phyloP scores from a whole-genome alignment of 2,888 invertebrate species.

The Yponomeuta evonymella region DNA sequence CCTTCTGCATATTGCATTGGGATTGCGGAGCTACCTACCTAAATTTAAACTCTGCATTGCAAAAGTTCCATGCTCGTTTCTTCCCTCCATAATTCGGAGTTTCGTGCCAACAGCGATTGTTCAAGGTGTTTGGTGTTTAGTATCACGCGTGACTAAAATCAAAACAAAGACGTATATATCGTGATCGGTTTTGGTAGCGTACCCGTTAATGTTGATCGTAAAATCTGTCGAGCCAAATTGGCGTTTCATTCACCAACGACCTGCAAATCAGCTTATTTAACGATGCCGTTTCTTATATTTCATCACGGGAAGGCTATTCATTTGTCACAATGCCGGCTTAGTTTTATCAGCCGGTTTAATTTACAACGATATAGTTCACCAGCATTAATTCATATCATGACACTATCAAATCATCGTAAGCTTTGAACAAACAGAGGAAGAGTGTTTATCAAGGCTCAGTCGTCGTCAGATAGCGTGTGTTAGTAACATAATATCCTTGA shows the following conservation, averaged over 20 bases:
- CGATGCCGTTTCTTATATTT: neutral
- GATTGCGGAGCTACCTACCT: neutral
- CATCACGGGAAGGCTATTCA: neutral
- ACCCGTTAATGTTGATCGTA: conserved; percentile 44
- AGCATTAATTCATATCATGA: conserved; percentile 26
- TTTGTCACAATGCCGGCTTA: conserved; percentile 19
- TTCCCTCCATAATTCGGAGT: neutral
- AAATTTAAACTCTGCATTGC: conserved; percentile 6
- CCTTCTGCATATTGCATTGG: conserved; percentile 19
- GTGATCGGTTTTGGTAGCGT: conserved; percentile 48
- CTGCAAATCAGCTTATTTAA: conserved; percentile 23
- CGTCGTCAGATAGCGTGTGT: conserved; percentile 38
- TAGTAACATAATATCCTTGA: conserved; percentile 58
- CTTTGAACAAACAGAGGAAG: conserved; percentile 41
- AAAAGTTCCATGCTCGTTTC: neutral
- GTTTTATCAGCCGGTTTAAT: conserved; percentile 5
- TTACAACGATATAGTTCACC: conserved; percentile 13
- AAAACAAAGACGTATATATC: conserved; percentile 52
- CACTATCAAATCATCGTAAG: conserved; percentile 43
- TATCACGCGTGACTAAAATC: conserved; percentile 55
- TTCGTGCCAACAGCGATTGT: conserved; percentile 1
- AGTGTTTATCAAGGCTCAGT: conserved; percentile 23
- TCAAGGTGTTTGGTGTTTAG: conserved; percentile 20
- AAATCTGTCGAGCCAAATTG: conserved; percentile 39
- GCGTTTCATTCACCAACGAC: conserved; percentile 42